Percentiles rank a stretch among this genome's conserved stretches.
Conservation (phyloP, 2,888 invertebrate species). For the Ectemnius cavifrons region DNA sequence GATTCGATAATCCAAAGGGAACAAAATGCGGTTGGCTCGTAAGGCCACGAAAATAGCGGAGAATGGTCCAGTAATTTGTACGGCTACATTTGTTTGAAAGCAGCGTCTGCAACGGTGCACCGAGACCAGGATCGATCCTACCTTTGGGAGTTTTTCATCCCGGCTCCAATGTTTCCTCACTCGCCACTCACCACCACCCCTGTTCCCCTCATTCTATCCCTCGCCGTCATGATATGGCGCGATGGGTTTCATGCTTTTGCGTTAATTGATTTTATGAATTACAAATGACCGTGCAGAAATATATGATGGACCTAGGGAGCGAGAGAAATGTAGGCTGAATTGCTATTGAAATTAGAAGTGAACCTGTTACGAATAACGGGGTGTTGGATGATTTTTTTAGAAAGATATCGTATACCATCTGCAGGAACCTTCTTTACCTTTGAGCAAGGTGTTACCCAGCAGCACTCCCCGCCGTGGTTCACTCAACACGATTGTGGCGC, state of each 20-base stretch:
- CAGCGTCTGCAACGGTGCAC: constrained; percentile 41
- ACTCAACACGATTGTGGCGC: background rate
- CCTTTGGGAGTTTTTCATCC: constrained; percentile 38
- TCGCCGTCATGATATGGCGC: background rate
- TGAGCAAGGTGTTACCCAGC: background rate
- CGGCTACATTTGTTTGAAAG: constrained; percentile 55
- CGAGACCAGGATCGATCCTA: constrained; percentile 53
- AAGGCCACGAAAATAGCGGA: constrained; percentile 12
- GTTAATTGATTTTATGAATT: too few species aligned
- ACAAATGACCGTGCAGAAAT: too few species aligned
- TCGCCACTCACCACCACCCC: background rate
- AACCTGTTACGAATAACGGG: too few species aligned
- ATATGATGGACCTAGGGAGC: too few species aligned
- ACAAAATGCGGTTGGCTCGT: background rate
- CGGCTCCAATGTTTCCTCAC: background rate
- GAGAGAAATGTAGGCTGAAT: too few species aligned
- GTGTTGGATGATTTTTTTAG: too few species aligned
- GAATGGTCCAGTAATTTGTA: constrained; percentile 10
- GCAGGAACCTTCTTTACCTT: constrained; percentile 2
- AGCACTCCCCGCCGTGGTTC: background rate
- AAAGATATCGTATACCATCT: too few species aligned
- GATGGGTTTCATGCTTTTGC: too few species aligned
- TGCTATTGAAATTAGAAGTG: too few species aligned
- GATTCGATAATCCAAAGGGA: background rate
- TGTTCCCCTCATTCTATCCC: background rate